Evolutionary conservation across 1,140 invertebrate species (phyloP).

Genomic region (Procambarus virginalis): DNA sequence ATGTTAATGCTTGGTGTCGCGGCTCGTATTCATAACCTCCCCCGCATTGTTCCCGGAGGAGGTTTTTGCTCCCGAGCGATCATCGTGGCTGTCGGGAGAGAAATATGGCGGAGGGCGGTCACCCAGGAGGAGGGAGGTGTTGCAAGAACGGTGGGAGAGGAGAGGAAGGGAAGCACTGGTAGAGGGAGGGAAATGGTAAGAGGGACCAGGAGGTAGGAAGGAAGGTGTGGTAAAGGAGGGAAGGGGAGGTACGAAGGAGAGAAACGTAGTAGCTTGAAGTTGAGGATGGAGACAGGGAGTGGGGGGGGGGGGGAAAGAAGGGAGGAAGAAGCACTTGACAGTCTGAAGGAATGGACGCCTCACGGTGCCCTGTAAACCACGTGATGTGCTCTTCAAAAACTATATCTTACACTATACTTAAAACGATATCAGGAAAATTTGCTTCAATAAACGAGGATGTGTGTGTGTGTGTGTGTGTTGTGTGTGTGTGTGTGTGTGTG

Average conservation of each 20-base stretch:
- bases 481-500: too few relatives aligned
- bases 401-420: too few relatives aligned
- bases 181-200: neutral
- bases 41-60: constrained; percentile 44
- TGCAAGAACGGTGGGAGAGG: neutral
- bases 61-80: constrained; percentile 47
- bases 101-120: constrained; percentile 32
- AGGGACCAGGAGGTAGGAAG: neutral
- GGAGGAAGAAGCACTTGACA: too few relatives aligned
- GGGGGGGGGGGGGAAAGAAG: neutral
- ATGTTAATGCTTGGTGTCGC: constrained; percentile 52
- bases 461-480: too few relatives aligned
- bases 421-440: too few relatives aligned
- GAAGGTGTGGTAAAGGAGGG: too few relatives aligned
- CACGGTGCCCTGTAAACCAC: neutral
- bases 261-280: too few relatives aligned
- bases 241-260: neutral
- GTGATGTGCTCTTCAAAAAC: too few relatives aligned
- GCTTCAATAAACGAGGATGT: too few relatives aligned
- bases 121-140: neutral
- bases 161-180: neutral
- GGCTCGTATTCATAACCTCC: constrained; percentile 46
- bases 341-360: too few relatives aligned
- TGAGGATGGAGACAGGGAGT: too few relatives aligned
- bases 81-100: constrained; percentile 40